Evolutionary conservation across 2,113 vertebrate species (phyloP), one percentile per base, ranked within the genome.

Genomic region (Potamarius usumacintae): DNA sequence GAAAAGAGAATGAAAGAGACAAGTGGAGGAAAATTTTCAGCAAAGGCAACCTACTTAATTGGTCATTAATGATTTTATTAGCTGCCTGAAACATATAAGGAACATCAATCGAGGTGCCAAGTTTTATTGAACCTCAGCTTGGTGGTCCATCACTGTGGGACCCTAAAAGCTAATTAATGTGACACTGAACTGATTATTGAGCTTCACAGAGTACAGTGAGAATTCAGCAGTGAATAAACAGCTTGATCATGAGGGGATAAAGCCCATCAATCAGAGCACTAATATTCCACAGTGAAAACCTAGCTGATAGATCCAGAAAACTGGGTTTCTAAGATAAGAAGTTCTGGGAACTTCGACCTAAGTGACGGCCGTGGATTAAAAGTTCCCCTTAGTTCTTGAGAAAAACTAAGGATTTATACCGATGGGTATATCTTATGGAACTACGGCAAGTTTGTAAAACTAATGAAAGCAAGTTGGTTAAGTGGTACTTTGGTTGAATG

Each of bases 91-190:
- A 84, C 63, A 85, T 83, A 86, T 60, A 90, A 91, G 76, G 81
- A 84, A 89, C 92, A 87, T 85, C 89, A 87, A 78, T 88, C 65
- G 85, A 91, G 63, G 89, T 91, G 90, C 88, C 81, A 77, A 27
- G n/a, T 86, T 91, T 91, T 95, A 94, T 94, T 93, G 92, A 94
- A 92, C 90, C 87, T 90, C 90, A 55, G 86, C 89, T 83, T 69
- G 91, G 91, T 92, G 92, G 91, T 94, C 91, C 90, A 93, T 93
- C 93, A 94, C 90, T 86, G 91, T 92, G 92, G 91, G 90, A 91
- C 74, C 84, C 85, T 86, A 94, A 94, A 94, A 92, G 91, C 92
- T 92, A 79, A 94, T 90, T 85, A 93, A 94, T 93, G 90, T 91
- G 89, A 91, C 89, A 91, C 90, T 93, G 92, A 93, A 92, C 88